Evolutionary conservation across 2,888 invertebrate species (phyloP), one percentile per base, ranked within the genome.

Genomic region (Chalcosyrphus nemorum): DNA sequence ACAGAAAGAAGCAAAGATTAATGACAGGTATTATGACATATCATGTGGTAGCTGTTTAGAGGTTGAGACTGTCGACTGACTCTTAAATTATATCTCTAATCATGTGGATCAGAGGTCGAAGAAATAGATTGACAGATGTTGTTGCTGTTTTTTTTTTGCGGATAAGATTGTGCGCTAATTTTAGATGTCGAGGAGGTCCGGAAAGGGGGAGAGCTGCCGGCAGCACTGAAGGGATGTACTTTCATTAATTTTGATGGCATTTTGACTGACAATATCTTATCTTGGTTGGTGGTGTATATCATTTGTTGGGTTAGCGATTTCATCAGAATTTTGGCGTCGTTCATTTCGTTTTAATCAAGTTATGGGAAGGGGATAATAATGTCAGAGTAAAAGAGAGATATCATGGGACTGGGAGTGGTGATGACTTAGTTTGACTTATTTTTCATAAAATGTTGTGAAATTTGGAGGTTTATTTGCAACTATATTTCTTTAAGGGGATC

Each of bases 21-120:
- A 78, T 82, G 66, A 72, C 78, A 78, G 47, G 65, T 77, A 71
- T 81, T 71, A 81, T 81, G 81, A 77, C 65, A 81, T 65, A 77
- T 81, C 65, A 52, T 66, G 15, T 66, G 47, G 65, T 65, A 59
- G 70, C 38, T 57, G 29, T 9, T 27, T 21, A 24, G 29, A 68
- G 57, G 45, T 81, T 35, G 27, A n/a, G n/a, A 38, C 38, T 65
- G 56, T 57, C 32, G 32, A 7, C 38, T 57, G 41, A 72, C 38
- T 45, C 21, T 61, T 13, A 56, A 81, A 65, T 65, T 74, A 56
- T 75, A 45, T 13, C 38, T 61, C 35, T 70, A 75, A 75, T 70
- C 66, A 47, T 57, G 56, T 43, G 70, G 75, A 81, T 81, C 70
- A 70, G 63, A 63, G 75, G 76, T 70, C 50, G 65, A 57, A 43